phyloP scores from a whole-genome alignment of 2,888 invertebrate genomes.

The Drosophila paramelanica region DNA sequence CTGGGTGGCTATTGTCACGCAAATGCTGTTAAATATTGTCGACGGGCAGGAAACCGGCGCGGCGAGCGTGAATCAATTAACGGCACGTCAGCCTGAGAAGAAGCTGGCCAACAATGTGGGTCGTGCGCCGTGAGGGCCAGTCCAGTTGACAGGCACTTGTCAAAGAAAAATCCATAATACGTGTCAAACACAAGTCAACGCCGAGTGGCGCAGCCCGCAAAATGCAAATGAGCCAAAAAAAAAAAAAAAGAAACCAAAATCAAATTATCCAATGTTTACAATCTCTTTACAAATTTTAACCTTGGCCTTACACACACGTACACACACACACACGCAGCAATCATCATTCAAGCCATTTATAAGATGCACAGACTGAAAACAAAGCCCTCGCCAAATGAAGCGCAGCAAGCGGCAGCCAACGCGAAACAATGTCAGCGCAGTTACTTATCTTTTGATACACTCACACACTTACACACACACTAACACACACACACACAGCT shows the following conservation, averaged over 20 bases:
- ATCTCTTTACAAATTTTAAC: constrained; percentile 78
- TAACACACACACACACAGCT: constrained; percentile 4
- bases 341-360: constrained; percentile 54
- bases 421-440: constrained; percentile 70
- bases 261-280: constrained; percentile 75
- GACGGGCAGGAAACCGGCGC: constrained; percentile 40
- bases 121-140: constrained; percentile 62
- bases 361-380: constrained; percentile 50
- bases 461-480: constrained; percentile 4
- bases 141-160: constrained; percentile 68
- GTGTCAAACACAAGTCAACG: constrained; percentile 65
- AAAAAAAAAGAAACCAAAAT: constrained; percentile 43
- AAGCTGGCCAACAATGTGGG: constrained; percentile 58
- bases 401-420: constrained; percentile 60
- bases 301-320: constrained; percentile 72
- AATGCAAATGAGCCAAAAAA: constrained; percentile 70
- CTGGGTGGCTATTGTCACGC: constrained; percentile 66
- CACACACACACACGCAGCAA: constrained; percentile 9
- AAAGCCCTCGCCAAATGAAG: constrained; percentile 51
- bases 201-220: constrained; percentile 21
- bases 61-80: constrained; percentile 66
- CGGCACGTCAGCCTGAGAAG: constrained; percentile 51
- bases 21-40: constrained; percentile 56
- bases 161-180: constrained; percentile 73
- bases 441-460: constrained; percentile 42